Percentiles rank a stretch among this genome's conserved stretches.
These are phyloP conservation scores for Pogonognathellus flavescens DNA, from an alignment of 1,140 invertebrate genomes.

Conservation along the genomic window DNA sequence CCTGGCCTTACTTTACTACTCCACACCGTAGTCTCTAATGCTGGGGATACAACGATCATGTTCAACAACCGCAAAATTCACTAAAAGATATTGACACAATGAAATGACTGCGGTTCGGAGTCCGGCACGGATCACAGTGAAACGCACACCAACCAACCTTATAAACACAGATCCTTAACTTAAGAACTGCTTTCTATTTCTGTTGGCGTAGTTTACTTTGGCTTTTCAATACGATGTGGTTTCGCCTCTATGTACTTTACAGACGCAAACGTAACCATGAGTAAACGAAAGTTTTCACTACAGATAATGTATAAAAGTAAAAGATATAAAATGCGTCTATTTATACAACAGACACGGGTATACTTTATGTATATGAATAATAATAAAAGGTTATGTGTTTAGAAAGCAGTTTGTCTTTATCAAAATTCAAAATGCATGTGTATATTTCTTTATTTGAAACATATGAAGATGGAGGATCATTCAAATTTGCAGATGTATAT, in stretches of 20 bases:
- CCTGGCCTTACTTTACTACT: background rate
- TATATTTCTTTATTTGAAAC: background rate
- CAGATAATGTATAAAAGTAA: too few species aligned
- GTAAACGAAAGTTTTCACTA: too few species aligned
- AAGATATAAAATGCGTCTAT: too few species aligned
- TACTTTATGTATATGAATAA: background rate
- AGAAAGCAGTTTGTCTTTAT: conserved; percentile 14
- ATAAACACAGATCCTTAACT: too few species aligned
- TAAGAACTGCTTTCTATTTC: too few species aligned
- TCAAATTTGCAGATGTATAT: too few species aligned
- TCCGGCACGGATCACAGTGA: background rate
- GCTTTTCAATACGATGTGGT: too few species aligned
- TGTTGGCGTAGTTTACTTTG: too few species aligned
- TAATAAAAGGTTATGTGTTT: background rate
- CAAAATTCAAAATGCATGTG: conserved; percentile 2
- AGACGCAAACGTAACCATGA: too few species aligned
- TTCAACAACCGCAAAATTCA: conserved; percentile 50
- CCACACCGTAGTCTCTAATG: background rate
- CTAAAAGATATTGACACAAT: conserved; percentile 50
- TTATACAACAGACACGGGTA: background rate
- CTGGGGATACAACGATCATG: conserved; percentile 29
- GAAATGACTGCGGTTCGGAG: conserved; percentile 17
- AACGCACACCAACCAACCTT: too few species aligned
- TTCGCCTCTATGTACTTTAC: too few species aligned
- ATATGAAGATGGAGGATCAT: background rate